A percentile compares a stretch with the other conserved stretches of the same genome.
Conservation (phyloP, 2,113 vertebrate genomes). For the Corvus hawaiiensis region DNA sequence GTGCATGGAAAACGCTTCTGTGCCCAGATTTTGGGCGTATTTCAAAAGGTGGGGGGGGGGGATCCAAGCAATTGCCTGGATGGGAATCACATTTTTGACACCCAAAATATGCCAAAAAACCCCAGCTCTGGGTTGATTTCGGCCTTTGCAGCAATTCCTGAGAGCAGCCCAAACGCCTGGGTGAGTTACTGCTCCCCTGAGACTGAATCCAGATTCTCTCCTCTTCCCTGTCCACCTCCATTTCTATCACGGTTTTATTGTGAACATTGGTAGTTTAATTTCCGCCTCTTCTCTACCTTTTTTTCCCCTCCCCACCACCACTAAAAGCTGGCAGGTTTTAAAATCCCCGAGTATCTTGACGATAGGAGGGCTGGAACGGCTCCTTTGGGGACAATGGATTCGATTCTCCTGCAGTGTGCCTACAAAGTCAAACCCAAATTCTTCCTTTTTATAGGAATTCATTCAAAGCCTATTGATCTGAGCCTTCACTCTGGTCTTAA, state of each 20-base stretch:
- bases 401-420: neutral
- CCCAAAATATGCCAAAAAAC: neutral
- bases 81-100: neutral
- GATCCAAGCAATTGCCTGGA: neutral
- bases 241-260: conserved; percentile 18
- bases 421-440: conserved; percentile 28
- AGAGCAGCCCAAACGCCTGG: neutral
- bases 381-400: conserved; percentile 19
- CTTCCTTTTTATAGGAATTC: conserved; percentile 37
- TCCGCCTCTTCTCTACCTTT: neutral
- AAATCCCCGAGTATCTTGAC: neutral
- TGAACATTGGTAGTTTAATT: conserved; percentile 46
- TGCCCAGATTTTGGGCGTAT: neutral
- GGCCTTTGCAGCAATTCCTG: neutral
- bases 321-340: conserved; percentile 20
- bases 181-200: neutral
- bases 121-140: neutral
- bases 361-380: neutral
- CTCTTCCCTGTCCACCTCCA: neutral
- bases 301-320: neutral
- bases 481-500: neutral
- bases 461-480: conserved; percentile 37
- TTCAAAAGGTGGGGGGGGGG: neutral
- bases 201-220: neutral
- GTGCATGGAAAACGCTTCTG: accelerated